Percentiles rank a stretch among this genome's conserved stretches.
These are phyloP conservation scores for Indri indri DNA, from an alignment of 2,113 vertebrate species.

Conservation along the genomic window DNA sequence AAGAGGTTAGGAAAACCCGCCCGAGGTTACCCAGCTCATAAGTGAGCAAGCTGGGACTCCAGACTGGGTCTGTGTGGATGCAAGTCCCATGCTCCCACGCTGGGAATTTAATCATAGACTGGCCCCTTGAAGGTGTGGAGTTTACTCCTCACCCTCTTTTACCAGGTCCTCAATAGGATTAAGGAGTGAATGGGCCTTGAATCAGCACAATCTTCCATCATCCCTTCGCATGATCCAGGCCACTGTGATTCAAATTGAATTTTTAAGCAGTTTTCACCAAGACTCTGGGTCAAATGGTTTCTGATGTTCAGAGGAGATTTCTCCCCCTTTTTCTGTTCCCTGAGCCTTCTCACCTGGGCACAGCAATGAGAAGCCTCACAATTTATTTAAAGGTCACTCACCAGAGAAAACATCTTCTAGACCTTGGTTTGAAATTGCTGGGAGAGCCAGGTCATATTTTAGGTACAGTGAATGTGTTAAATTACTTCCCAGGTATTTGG, in stretches of 20 bases:
- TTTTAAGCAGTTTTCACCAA: slow-evolving; percentile 56
- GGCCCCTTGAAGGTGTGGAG: background rate
- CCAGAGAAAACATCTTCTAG: slow-evolving; percentile 46
- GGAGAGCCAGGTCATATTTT: slow-evolving; percentile 46
- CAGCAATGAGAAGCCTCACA: background rate
- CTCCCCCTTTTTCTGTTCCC: background rate
- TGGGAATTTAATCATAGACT: slow-evolving; percentile 12
- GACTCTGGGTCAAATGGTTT: background rate
- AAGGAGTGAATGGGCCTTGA: slow-evolving; percentile 6
- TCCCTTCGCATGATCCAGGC: background rate
- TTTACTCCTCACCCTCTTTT: background rate
- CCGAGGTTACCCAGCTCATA: background rate
- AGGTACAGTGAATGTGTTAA: slow-evolving; percentile 46
- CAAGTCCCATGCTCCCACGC: background rate
- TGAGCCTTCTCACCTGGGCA: slow-evolving; percentile 47
- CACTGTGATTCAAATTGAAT: slow-evolving; percentile 45
- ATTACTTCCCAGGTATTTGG: slow-evolving; percentile 52
- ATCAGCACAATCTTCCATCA: background rate
- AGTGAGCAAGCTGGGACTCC: background rate
- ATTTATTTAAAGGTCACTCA: slow-evolving; percentile 63
- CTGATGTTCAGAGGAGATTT: slow-evolving; percentile 10
- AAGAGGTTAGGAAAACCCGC: background rate
- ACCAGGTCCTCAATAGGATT: slow-evolving; percentile 33
- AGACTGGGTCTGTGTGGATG: no score
- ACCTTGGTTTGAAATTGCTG: slow-evolving; percentile 54